These are phyloP conservation scores for Xenopus laevis DNA, from an alignment of 2,113 vertebrate genomes.

Conservation along the genomic window DNA sequence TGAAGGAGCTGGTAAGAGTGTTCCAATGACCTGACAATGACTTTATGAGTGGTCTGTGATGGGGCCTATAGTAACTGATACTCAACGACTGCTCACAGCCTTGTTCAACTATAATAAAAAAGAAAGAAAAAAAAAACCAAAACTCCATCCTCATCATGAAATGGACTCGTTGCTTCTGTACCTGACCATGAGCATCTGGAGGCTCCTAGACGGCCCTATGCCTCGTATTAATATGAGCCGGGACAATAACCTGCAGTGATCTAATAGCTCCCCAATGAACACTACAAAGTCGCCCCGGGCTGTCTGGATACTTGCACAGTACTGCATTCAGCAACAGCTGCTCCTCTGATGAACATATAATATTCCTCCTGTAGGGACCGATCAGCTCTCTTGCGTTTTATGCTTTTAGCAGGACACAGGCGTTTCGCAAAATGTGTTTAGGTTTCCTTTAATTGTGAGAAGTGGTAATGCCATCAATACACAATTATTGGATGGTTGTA, in stretches of 20 bases:
- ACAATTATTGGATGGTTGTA: too few relatives aligned
- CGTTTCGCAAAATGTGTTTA: constrained; percentile 8
- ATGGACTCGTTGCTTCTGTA: neutral
- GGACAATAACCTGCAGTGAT: constrained; percentile 36
- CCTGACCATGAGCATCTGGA: neutral
- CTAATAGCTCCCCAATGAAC: constrained; percentile 36
- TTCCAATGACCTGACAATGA: too few relatives aligned
- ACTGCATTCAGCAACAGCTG: constrained; percentile 57
- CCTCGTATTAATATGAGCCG: constrained; percentile 17
- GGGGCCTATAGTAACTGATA: too few relatives aligned
- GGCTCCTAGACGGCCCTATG: neutral
- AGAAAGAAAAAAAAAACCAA: too few relatives aligned
- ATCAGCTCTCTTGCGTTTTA: constrained; percentile 58
- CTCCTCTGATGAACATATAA: constrained; percentile 56
- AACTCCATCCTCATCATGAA: neutral
- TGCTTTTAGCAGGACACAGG: constrained; percentile 59
- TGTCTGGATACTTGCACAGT: constrained; percentile 41
- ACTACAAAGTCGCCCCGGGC: constrained; percentile 46
- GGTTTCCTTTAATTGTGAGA: constrained; percentile 3
- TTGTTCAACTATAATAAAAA: too few relatives aligned
- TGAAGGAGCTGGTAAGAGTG: too few relatives aligned
- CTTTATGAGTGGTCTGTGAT: too few relatives aligned
- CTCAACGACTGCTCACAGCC: too few relatives aligned
- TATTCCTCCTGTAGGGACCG: constrained; percentile 59
- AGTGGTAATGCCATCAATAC: too few relatives aligned